Base-by-base conservation (phyloP, 2,888 invertebrate species). In the Nymphalis c-album region DNA sequence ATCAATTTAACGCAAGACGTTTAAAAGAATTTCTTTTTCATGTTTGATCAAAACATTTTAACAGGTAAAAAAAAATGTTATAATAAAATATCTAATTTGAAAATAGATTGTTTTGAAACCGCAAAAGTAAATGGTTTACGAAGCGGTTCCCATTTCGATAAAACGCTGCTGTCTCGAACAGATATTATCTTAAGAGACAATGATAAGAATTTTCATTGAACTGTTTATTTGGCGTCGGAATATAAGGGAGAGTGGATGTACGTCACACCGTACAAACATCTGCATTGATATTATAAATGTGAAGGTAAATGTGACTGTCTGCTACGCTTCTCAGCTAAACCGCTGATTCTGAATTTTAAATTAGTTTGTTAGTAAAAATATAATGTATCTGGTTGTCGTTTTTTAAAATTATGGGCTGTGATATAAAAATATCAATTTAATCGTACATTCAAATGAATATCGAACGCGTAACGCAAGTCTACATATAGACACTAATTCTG, bases 191-290 rank as follows among this genome's bases (percentile, higher is more conserved):
- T 64, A 67, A 60, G 70, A 74, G 78, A 84, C 80, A 82, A 78
- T 82, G 87, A 87, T 87, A 86, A 86, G 85, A 85, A 79, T 80
- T 85, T 83, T 80, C 81, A 82, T 79, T 80, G 79, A 78, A 84
- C 83, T 88, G 86, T 87, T 88, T 87, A 85, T 86, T 85, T 80
- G 78, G 53, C 74, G 72, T 76, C 74, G 74, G 71, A 72, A 67
- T 70, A 69, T 73, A 77, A 80, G 80, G 76, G 74, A 76, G 77
- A 74, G 10, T 16, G 61, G 64, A 35, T 17, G 48, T 40, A 13
- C 55, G 17, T 85, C 22, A 85, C 84, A 85, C 85, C 78, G 78
- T 59, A 26, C 18, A 4, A 17, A 7, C 17, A 48, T 17, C 7
- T 17, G 17, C 18, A 18, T 48, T 48, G 8, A n/a, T n/a, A 40